A percentile compares a stretch with the other conserved stretches of the same genome.
Evolutionary conservation across 30 jellyfish, hydroid and myxozoan species (phyloP).

Genomic region (Sanderia malayensis): DNA sequence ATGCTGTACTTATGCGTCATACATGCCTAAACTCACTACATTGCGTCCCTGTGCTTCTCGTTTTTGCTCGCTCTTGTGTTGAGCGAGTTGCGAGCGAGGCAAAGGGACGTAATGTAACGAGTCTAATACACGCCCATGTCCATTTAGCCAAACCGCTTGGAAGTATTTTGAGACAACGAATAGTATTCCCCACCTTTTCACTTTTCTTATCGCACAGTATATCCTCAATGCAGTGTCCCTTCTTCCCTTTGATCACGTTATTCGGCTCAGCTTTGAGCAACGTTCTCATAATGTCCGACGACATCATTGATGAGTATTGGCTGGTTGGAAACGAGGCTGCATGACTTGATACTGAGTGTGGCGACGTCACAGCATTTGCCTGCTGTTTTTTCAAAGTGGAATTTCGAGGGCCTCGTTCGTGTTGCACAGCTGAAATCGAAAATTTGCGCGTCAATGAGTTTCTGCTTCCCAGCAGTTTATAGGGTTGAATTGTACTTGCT

Average conservation of each 20-base stretch:
- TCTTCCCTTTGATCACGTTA: conserved; percentile 47
- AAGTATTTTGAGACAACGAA: neutral
- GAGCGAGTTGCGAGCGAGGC: no score
- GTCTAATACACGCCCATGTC: no score
- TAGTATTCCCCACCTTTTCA: conserved; percentile 11
- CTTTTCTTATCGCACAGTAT: conserved; percentile 32
- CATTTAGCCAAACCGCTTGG: neutral
- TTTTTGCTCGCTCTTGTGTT: no score
- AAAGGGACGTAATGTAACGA: no score
- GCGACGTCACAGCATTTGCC: conserved; percentile 19
- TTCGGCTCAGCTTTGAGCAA: conserved; percentile 61
- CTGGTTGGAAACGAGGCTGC: conserved; percentile 38
- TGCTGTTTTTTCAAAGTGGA: conserved; percentile 80
- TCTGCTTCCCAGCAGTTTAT: no score
- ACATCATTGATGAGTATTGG: conserved; percentile 13
- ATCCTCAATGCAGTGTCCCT: conserved; percentile 57
- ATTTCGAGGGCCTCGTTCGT: conserved; percentile 90
- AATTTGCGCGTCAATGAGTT: no score
- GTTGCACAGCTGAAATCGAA: conserved; percentile 93
- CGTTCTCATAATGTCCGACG: conserved; percentile 46
- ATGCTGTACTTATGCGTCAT: no score
- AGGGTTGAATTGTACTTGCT: no score
- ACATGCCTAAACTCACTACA: no score
- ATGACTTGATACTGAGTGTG: conserved; percentile 4
- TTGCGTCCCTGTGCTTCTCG: no score